Percentiles rank a stretch among this genome's conserved stretches.
These are phyloP conservation scores for Drosophila paramelanica DNA, from an alignment of 2,888 invertebrate genomes.

Conservation along the genomic window DNA sequence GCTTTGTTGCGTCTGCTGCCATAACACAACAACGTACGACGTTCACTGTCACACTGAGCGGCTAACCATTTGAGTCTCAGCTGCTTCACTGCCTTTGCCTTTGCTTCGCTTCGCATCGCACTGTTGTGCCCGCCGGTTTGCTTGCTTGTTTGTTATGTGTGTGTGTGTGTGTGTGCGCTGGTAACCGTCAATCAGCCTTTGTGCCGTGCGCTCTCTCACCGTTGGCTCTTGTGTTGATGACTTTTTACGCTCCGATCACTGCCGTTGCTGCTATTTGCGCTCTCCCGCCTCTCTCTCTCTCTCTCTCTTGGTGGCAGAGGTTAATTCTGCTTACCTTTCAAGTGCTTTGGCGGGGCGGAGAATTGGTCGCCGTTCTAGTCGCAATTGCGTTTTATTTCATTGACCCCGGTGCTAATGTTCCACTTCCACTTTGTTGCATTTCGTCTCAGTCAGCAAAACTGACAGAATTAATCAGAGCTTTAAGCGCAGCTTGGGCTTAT, in stretches of 20 bases:
- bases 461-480: slow-evolving; percentile 30
- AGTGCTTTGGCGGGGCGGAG: not conserved
- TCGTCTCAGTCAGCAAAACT: slow-evolving; percentile 25
- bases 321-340: slow-evolving; percentile 18
- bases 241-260: slow-evolving; percentile 16
- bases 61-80: slow-evolving; percentile 31
- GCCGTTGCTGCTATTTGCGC: not conserved
- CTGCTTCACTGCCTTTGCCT: slow-evolving; percentile 35
- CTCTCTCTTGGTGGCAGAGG: not conserved
- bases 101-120: slow-evolving; percentile 24
- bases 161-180: slow-evolving; percentile 13
- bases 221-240: slow-evolving; percentile 1
- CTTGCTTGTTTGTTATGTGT: slow-evolving; percentile 33
- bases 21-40: slow-evolving; percentile 76
- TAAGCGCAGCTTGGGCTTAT: slow-evolving; percentile 26
- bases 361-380: slow-evolving; percentile 7
- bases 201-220: slow-evolving; percentile 8
- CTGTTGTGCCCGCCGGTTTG: slow-evolving; percentile 49
- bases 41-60: slow-evolving; percentile 77
- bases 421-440: slow-evolving; percentile 29
- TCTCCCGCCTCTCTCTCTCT: slow-evolving; percentile 10
- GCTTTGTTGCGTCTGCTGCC: slow-evolving; percentile 38
- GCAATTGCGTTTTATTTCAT: slow-evolving; percentile 70
- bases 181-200: slow-evolving; percentile 40
- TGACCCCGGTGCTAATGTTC: slow-evolving; percentile 47